A percentile compares a stretch with the other conserved stretches of the same genome.
phyloP scores from a whole-genome alignment of 2,113 vertebrate species.

The Ifrita kowaldi region DNA sequence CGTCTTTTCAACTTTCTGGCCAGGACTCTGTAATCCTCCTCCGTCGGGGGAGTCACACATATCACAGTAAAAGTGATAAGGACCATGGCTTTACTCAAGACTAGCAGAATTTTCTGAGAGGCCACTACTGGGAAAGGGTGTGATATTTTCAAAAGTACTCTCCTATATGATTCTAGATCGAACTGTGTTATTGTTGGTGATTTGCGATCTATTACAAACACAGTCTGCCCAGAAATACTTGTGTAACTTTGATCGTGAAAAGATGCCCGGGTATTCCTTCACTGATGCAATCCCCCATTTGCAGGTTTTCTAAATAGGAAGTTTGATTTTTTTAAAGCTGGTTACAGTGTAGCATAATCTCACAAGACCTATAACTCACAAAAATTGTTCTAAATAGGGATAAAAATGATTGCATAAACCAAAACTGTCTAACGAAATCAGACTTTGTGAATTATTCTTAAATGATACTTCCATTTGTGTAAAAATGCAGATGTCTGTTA shows the following conservation, averaged over 20 bases:
- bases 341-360: background rate
- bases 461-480: background rate
- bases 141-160: background rate
- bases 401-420: background rate
- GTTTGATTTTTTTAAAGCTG: background rate
- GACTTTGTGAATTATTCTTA: background rate
- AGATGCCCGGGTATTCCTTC: background rate
- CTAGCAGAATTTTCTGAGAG: background rate
- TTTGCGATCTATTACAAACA: background rate
- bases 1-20: no score
- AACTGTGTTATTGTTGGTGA: background rate
- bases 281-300: background rate
- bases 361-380: background rate
- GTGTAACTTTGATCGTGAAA: background rate
- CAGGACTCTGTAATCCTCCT: no score
- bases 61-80: no score
- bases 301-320: background rate
- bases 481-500: background rate
- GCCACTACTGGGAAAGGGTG: background rate
- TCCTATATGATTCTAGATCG: background rate
- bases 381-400: background rate
- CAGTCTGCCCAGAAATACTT: background rate
- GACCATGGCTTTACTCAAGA: background rate
- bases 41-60: no score
- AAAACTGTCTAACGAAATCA: background rate